Evolutionary conservation across 2,113 vertebrate species (phyloP).

Genomic region (Catharus bicknelli): DNA sequence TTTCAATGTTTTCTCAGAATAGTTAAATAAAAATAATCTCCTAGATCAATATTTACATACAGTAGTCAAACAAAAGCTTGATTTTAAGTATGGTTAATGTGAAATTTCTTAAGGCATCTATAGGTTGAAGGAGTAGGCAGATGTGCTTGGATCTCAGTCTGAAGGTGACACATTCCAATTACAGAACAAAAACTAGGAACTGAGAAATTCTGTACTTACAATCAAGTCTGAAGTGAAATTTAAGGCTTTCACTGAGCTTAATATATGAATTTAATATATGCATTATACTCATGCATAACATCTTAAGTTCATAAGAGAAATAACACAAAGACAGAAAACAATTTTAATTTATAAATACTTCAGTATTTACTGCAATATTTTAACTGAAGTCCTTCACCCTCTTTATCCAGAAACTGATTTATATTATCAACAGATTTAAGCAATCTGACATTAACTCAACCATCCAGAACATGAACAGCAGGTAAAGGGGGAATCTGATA

Average conservation of each 20-base stretch:
- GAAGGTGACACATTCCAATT: background rate
- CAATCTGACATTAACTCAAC: background rate
- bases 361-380: background rate
- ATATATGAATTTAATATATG: background rate
- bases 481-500: rapidly evolving
- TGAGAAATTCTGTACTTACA: background rate
- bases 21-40: background rate
- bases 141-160: background rate
- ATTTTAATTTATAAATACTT: background rate
- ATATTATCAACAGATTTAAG: background rate
- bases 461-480: background rate
- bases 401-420: background rate
- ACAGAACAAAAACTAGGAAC: background rate
- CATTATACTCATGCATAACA: background rate
- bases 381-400: background rate
- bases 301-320: background rate
- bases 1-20: background rate
- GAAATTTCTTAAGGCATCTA: background rate
- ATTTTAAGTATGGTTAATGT: background rate
- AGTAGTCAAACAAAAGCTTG: background rate
- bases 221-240: background rate
- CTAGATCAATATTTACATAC: background rate
- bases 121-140: background rate
- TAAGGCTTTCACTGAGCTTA: background rate
- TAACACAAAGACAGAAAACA: background rate